Evolutionary conservation across 2,797 vertebrate genomes (phyloP).

Genomic region (Pangasius mekongensis): DNA sequence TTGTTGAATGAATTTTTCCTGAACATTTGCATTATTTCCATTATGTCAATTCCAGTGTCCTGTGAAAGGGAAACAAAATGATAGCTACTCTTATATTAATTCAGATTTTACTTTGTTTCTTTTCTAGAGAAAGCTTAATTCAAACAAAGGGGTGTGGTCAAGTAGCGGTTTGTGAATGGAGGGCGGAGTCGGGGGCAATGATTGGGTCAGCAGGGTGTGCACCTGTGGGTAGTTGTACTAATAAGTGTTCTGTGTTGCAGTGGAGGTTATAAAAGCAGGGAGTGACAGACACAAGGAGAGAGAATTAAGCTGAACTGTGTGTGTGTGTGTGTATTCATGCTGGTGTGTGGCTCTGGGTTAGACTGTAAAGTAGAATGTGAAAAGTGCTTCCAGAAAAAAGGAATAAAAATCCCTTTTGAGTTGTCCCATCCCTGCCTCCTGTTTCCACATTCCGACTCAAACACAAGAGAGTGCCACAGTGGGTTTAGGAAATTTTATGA

Average conservation of each 20-base stretch:
- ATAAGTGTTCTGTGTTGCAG: no score
- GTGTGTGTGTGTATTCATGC: no score
- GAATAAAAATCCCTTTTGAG: background rate
- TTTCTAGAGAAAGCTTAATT: no score
- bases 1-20: background rate
- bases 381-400: background rate
- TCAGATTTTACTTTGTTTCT: no score
- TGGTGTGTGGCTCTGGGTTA: background rate
- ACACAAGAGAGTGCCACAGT: background rate
- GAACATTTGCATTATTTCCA: background rate
- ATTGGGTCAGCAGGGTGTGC: no score
- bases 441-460: background rate
- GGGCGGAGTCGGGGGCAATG: no score
- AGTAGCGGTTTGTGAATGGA: no score
- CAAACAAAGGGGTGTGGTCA: no score
- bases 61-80: background rate
- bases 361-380: background rate
- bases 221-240: no score
- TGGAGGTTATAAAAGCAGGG: no score
- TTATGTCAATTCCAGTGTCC: background rate
- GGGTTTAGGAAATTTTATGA: background rate
- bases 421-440: background rate
- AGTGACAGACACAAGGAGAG: background rate
- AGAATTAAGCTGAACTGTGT: background rate
- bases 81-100: background rate